Evolutionary conservation across 2,888 invertebrate species (phyloP).

Genomic region (Rhingia campestris): DNA sequence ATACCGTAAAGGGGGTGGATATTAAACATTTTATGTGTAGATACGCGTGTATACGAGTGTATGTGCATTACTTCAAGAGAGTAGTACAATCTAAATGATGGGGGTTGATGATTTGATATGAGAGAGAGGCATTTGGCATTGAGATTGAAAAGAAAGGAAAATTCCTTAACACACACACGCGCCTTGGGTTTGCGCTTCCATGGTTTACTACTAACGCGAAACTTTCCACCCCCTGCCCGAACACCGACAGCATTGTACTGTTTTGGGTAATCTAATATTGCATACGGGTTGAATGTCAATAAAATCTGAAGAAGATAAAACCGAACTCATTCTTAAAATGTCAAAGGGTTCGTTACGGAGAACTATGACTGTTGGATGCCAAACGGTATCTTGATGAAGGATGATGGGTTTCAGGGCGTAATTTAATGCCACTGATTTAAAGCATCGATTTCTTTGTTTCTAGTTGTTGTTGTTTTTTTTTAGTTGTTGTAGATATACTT

Average conservation of each 20-base stretch:
- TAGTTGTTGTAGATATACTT: too few species aligned
- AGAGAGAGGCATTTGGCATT: slow-evolving; percentile 35
- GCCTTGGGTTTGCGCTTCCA: background rate
- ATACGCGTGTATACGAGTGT: background rate
- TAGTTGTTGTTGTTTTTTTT: too few species aligned
- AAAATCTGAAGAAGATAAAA: slow-evolving; percentile 66
- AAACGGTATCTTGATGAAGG: slow-evolving; percentile 54
- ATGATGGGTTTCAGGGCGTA: slow-evolving; percentile 53
- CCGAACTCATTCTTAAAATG: slow-evolving; percentile 64
- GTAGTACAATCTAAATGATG: slow-evolving; percentile 39
- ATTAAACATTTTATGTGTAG: slow-evolving; percentile 52
- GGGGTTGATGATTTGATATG: slow-evolving; percentile 38
- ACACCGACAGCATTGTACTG: slow-evolving; percentile 9
- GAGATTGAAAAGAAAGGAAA: slow-evolving; percentile 40
- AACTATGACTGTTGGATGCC: slow-evolving; percentile 37
- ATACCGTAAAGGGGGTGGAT: slow-evolving; percentile 58
- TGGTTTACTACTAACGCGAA: slow-evolving; percentile 22
- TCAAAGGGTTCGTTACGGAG: slow-evolving; percentile 47
- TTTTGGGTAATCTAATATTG: slow-evolving; percentile 61
- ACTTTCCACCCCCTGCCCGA: slow-evolving; percentile 34
- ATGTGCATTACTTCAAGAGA: slow-evolving; percentile 26
- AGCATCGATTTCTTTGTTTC: too few species aligned
- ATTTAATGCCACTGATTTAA: slow-evolving; percentile 60
- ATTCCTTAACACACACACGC: slow-evolving; percentile 3
- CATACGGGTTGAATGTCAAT: slow-evolving; percentile 70